Base-by-base conservation (phyloP, 1,140 invertebrate species). In the Habropoda laboriosa region DNA sequence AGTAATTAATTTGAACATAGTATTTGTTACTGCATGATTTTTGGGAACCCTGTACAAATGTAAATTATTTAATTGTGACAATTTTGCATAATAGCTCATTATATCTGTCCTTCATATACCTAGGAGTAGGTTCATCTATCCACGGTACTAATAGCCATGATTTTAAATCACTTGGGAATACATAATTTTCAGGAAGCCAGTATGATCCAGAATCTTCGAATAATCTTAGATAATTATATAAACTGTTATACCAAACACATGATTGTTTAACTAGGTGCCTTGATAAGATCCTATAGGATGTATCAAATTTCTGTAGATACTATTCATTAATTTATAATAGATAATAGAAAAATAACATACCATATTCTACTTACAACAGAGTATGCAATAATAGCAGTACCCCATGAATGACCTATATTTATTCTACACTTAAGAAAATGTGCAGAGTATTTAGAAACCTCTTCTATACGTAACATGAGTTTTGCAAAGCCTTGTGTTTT, bases 401-500 rank as follows among this genome's bases (percentile, higher is more conserved):
- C 93, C 90, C 94, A 94, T 53, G 93, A 93, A 77, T 95, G 94
- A 0, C 94, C 94, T 66, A 93, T 83, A 51, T 86, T 90, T 13
- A 95, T 89, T 88, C 94, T 93, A 35, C 93, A 86, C 67, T 93
- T 92, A 74, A 95, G 93, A 86, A 94, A 94, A 66, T 93, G 80
- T 49, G 92, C 93, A 72, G 94, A 89, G 77, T 91, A 81, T 78
- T 89, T 92, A 0, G 94, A 89, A 73, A 92, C 93, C 12, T 90
- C 79, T 81, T 93, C 92, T n/a, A 94, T 88, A 84, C 94, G 91
- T 47, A 90, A 82, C 92, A 95, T 93, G 7, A 95, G 86, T 82
- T 94, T 94, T 0, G 93, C 91, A 88, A 95, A 94, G 27, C 94
- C 90, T 81, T 95, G 93, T 7, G 94, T 91, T 86, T 93, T 93